Evolutionary conservation across 2,113 vertebrate species (phyloP).

Genomic region (Dipodomys merriami): DNA sequence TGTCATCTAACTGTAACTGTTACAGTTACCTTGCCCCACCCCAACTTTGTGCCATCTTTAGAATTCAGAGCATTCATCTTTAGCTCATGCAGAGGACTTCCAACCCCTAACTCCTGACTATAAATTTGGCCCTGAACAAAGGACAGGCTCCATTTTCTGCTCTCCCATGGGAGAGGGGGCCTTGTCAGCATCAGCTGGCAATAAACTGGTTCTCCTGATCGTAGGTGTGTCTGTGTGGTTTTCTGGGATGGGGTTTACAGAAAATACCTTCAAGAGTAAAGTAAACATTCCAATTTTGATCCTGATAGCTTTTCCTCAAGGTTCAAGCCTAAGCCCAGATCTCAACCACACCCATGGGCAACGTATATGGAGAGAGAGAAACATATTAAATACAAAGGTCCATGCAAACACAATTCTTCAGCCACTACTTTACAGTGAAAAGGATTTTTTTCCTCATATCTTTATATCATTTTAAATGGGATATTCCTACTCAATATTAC

Average conservation of each 20-base stretch:
- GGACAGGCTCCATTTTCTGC: too few relatives aligned
- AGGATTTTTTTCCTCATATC: conserved; percentile 91
- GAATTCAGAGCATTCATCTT: too few relatives aligned
- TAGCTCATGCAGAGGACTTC: too few relatives aligned
- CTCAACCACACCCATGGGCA: conserved; percentile 63
- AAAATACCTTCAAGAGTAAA: conserved; percentile 77
- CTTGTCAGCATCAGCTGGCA: conserved; percentile 59
- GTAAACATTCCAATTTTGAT: conserved; percentile 73
- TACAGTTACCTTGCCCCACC: too few relatives aligned
- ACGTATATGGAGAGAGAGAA: conserved; percentile 86
- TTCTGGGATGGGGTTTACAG: neutral
- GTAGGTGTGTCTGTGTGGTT: conserved; percentile 53
- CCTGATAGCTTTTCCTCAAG: conserved; percentile 67
- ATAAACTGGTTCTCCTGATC: conserved; percentile 64
- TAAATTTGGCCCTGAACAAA: too few relatives aligned
- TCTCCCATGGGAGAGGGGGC: conserved; percentile 58
- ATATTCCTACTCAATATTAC: conserved; percentile 91
- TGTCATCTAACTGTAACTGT: too few relatives aligned
- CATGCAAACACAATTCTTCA: conserved; percentile 88
- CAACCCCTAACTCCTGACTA: too few relatives aligned
- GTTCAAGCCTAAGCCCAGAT: conserved; percentile 71
- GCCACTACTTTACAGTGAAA: conserved; percentile 95
- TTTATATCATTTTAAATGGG: conserved; percentile 91
- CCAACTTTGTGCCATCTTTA: too few relatives aligned
- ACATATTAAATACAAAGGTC: conserved; percentile 91